Conservation (phyloP, 2,113 vertebrate species). For the Scartelaos histophorus region DNA sequence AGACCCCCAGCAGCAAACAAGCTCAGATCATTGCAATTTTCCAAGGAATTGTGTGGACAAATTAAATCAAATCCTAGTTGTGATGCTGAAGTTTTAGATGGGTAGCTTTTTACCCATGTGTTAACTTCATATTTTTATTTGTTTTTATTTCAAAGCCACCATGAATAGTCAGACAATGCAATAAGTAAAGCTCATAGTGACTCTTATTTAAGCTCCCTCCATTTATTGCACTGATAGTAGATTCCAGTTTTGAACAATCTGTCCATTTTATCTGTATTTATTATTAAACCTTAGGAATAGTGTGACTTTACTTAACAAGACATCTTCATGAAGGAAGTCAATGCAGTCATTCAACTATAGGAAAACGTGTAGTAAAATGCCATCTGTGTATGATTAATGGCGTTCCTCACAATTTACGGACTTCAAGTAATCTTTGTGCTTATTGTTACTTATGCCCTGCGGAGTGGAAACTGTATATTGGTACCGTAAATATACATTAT, state of each 20-base stretch:
- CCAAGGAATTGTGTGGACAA: conserved; percentile 75
- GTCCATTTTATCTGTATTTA: conserved; percentile 72
- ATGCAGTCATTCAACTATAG: conserved; percentile 45
- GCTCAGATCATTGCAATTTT: conserved; percentile 79
- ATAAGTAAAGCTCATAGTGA: conserved; percentile 73
- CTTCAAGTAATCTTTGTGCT: conserved; percentile 59
- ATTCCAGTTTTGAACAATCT: conserved; percentile 71
- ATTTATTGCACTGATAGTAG: conserved; percentile 73
- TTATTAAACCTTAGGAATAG: conserved; percentile 68
- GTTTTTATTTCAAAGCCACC: conserved; percentile 68
- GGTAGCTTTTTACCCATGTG: conserved; percentile 58
- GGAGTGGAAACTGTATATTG: conserved; percentile 33
- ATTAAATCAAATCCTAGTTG: conserved; percentile 60
- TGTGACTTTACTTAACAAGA: conserved; percentile 38
- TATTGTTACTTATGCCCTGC: conserved; percentile 32
- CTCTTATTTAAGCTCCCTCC: conserved; percentile 69
- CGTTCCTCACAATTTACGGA: conserved; percentile 50
- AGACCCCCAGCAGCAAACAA: conserved; percentile 78
- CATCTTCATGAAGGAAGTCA: conserved; percentile 56
- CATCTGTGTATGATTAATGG: conserved; percentile 41
- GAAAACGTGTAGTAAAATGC: conserved; percentile 59
- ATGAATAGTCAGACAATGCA: conserved; percentile 72
- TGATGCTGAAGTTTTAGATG: conserved; percentile 64
- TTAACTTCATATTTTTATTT: conserved; percentile 59
- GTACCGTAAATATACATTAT: conserved; percentile 42